Percentiles rank a stretch among this genome's conserved stretches.
Conservation (phyloP, 2,113 vertebrate species). For the Catharus minimus region DNA sequence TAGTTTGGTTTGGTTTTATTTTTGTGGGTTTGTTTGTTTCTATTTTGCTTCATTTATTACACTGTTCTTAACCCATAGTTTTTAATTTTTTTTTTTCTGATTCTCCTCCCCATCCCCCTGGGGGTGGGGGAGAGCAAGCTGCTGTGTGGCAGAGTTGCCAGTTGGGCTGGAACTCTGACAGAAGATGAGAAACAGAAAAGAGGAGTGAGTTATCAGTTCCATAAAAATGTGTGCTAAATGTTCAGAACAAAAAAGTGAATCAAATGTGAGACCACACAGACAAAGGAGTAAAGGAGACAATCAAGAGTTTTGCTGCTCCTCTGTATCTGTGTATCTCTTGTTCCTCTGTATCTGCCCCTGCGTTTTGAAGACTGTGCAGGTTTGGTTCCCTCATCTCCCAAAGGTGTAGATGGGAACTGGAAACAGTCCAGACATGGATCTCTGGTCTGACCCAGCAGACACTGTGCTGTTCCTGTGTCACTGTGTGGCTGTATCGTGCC, state of each 20-base stretch:
- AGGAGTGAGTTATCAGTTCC: neutral
- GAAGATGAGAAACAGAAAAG: neutral
- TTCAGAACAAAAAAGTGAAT: neutral
- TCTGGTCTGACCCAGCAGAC: neutral
- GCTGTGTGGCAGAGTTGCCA: neutral
- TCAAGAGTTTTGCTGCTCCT: neutral
- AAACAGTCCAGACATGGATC: neutral
- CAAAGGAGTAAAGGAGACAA: neutral
- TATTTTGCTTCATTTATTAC: neutral
- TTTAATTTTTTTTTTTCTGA: neutral
- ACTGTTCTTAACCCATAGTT: neutral
- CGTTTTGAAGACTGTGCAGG: too few relatives aligned
- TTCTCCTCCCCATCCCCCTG: neutral
- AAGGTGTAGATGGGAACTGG: neutral
- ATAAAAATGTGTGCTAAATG: neutral
- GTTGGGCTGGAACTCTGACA: neutral
- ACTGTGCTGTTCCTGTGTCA: neutral
- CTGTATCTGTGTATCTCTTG: neutral
- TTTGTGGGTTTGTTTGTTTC: neutral
- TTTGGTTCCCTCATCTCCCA: neutral
- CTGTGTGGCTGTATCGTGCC: neutral
- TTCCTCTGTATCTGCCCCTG: neutral
- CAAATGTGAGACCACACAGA: neutral
- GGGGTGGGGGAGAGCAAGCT: neutral
- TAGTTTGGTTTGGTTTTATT: neutral